A percentile compares a stretch with the other conserved stretches of the same genome.
phyloP scores from a whole-genome alignment of 2,888 invertebrate species.

The Emesis castigata region DNA sequence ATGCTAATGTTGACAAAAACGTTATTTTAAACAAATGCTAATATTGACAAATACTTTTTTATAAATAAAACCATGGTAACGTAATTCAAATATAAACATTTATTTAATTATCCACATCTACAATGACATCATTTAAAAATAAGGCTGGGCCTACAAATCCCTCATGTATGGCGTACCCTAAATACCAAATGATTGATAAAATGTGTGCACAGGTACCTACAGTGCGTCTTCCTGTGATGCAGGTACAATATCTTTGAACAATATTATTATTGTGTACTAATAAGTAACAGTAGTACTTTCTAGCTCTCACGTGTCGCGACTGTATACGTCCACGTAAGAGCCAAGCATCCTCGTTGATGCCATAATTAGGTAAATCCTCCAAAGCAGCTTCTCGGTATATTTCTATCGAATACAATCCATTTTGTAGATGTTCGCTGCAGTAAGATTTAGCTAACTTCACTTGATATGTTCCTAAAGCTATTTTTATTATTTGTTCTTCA shows the following conservation, averaged over 20 bases:
- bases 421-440: background rate
- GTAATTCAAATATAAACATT: background rate
- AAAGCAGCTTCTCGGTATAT: background rate
- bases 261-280: background rate
- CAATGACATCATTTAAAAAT: too few species aligned
- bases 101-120: too few species aligned
- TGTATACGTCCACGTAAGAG: constrained; percentile 10
- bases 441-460: background rate
- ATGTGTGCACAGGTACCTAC: background rate
- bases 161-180: background rate
- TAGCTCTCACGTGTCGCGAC: background rate
- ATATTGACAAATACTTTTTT: background rate
- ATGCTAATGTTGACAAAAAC: too few species aligned
- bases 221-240: too few species aligned
- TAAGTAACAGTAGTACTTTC: constrained; percentile 5
- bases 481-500: background rate
- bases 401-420: constrained; percentile 1
- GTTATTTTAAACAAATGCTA: too few species aligned
- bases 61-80: background rate
- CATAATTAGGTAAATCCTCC: constrained; percentile 2
- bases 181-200: background rate
- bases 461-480: background rate
- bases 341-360: background rate
- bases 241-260: too few species aligned
- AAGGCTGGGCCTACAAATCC: too few species aligned